A percentile compares a stretch with the other conserved stretches of the same genome.
These are phyloP conservation scores for Mamestra configurata DNA, from an alignment of 1,140 invertebrate species.

Conservation along the genomic window DNA sequence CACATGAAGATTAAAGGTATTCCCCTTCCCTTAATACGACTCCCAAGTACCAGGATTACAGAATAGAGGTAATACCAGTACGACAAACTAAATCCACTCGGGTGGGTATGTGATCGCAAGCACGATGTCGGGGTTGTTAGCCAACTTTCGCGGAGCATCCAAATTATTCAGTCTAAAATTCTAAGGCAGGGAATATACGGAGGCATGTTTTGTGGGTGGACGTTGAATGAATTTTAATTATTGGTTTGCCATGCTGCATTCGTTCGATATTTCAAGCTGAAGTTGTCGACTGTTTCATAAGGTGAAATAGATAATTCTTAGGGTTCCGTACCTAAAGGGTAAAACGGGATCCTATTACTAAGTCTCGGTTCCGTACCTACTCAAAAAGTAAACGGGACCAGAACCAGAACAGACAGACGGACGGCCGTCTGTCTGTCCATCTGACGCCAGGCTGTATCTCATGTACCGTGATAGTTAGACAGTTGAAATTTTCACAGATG, in stretches of 20 bases:
- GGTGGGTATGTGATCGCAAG: slow-evolving; percentile 37
- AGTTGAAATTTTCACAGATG: too few species aligned
- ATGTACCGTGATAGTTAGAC: too few species aligned
- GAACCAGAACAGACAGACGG: too few species aligned
- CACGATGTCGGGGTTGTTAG: slow-evolving; percentile 68
- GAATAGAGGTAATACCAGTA: slow-evolving; percentile 59
- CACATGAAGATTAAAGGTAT: slow-evolving; percentile 21
- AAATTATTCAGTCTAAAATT: slow-evolving; percentile 75
- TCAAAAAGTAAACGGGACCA: too few species aligned
- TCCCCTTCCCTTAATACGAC: not conserved
- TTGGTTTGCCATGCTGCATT: too few species aligned
- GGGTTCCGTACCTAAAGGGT: too few species aligned
- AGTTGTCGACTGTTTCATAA: too few species aligned
- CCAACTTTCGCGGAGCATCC: slow-evolving; percentile 71
- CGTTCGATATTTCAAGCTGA: not conserved
- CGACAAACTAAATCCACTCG: slow-evolving; percentile 61
- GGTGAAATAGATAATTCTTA: too few species aligned
- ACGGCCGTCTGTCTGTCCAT: too few species aligned
- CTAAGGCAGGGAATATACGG: slow-evolving; percentile 56
- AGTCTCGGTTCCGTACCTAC: too few species aligned
- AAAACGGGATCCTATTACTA: too few species aligned
- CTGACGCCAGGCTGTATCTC: too few species aligned
- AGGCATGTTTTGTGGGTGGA: slow-evolving; percentile 22
- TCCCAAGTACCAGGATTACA: slow-evolving; percentile 38
- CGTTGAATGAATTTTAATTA: not conserved